Evolutionary conservation across 2,888 invertebrate species (phyloP).

Genomic region (Drosophila maculinotata): DNA sequence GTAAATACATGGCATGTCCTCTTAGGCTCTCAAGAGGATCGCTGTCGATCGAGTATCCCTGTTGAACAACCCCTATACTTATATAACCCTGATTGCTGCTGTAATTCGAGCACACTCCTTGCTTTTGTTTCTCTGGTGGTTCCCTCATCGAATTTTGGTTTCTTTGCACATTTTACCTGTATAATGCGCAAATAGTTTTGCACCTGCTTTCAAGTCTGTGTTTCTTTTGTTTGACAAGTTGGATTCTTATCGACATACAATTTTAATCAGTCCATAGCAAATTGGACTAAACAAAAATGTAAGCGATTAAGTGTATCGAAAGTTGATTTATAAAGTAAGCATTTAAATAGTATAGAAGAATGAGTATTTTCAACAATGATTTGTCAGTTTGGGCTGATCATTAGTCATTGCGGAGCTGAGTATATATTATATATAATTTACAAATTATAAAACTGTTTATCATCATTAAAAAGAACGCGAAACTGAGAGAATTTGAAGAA

Average conservation of each 20-base stretch:
- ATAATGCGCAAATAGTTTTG: slow-evolving; percentile 14
- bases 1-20: slow-evolving; percentile 6
- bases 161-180: no score
- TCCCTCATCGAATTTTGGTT: no score
- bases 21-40: slow-evolving; percentile 12
- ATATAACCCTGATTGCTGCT: not conserved
- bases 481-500: no score
- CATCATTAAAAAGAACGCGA: no score
- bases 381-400: not conserved
- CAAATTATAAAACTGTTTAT: no score
- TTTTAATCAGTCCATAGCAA: slow-evolving; percentile 22
- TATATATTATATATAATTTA: no score
- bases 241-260: slow-evolving; percentile 21
- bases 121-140: slow-evolving; percentile 1
- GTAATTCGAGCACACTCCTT: slow-evolving; percentile 18
- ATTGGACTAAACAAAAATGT: slow-evolving; percentile 14
- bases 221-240: not conserved
- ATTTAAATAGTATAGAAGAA: not conserved
- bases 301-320: not conserved
- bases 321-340: slow-evolving; percentile 2
- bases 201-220: slow-evolving; percentile 31
- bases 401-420: no score
- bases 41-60: not conserved
- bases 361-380: not conserved
- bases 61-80: slow-evolving; percentile 10